These are phyloP conservation scores for Temnothorax ravouxi DNA, from an alignment of 2,888 invertebrate genomes.

Conservation along the genomic window DNA sequence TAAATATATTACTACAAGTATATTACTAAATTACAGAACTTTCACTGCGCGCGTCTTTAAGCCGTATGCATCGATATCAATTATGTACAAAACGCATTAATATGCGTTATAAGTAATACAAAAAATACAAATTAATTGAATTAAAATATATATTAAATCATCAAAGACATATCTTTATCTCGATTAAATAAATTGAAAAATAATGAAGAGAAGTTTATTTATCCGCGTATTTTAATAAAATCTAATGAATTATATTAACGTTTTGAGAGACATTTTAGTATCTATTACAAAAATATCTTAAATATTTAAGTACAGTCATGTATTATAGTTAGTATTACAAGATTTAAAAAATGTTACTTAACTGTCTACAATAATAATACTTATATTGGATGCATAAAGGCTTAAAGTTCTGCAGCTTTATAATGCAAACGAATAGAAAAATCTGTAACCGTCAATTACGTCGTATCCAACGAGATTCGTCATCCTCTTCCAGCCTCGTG, in stretches of 20 bases:
- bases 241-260: background rate
- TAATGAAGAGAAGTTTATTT: background rate
- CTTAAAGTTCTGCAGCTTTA: conserved; percentile 32
- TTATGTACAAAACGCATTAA: background rate
- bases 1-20: conserved; percentile 17
- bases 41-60: conserved; percentile 25
- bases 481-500: conserved; percentile 34
- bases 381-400: conserved; percentile 32
- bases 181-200: background rate
- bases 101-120: background rate
- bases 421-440: conserved; percentile 30
- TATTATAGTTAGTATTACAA: background rate
- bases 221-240: background rate
- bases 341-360: background rate
- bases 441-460: conserved; percentile 51
- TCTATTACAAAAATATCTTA: background rate
- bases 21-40: conserved; percentile 23
- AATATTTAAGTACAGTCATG: background rate
- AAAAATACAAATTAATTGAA: background rate
- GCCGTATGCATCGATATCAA: conserved; percentile 28
- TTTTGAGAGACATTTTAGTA: background rate
- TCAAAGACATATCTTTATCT: conserved; percentile 1
- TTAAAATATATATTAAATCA: background rate
- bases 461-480: conserved; percentile 55
- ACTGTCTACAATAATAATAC: background rate